Evolutionary conservation across 2,888 invertebrate genomes (phyloP).

Genomic region (Ceriagrion tenellum): DNA sequence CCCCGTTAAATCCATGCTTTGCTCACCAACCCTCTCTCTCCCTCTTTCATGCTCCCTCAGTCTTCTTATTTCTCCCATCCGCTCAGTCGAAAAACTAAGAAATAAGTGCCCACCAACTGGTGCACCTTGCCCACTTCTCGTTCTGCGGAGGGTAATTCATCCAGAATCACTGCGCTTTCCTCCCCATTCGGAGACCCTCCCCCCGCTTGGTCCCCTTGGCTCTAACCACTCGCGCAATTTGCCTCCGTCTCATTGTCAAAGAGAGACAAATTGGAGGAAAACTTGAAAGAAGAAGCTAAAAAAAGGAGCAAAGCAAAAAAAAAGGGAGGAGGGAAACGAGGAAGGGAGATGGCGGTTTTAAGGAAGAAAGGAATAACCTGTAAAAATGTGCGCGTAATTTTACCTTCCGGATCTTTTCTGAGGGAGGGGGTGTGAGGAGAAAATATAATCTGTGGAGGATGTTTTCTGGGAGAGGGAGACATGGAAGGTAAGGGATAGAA

Average conservation of each 20-base stretch:
- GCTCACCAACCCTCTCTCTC: not conserved
- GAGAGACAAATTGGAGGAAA: constrained; percentile 20
- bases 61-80: not conserved
- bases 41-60: not conserved
- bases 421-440: not conserved
- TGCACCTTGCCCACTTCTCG: not conserved
- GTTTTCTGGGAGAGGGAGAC: not conserved
- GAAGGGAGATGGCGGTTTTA: not conserved
- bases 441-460: not conserved
- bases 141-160: not conserved
- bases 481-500: not conserved
- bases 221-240: not conserved
- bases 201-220: not conserved
- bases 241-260: not conserved
- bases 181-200: not conserved
- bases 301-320: not conserved
- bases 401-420: not conserved
- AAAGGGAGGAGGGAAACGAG: too few species aligned
- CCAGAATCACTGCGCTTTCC: not conserved
- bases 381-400: not conserved
- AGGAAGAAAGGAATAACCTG: not conserved
- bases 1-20: not conserved
- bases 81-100: not conserved
- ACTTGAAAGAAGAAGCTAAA: constrained; percentile 33
- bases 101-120: not conserved